These are phyloP conservation scores for Scartelaos histophorus DNA, from an alignment of 2,113 vertebrate genomes.

Conservation along the genomic window DNA sequence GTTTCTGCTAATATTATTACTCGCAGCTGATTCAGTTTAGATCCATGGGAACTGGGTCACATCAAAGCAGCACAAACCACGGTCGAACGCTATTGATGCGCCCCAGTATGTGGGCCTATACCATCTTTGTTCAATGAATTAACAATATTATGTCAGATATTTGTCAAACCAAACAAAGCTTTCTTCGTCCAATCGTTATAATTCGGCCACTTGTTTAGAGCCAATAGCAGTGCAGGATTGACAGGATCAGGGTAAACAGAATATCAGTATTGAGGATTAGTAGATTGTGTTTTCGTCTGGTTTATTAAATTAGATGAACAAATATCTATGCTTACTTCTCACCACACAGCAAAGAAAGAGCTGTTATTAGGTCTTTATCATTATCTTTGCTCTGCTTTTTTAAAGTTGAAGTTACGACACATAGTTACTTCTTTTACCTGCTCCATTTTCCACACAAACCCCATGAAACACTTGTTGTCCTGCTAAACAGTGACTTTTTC, in stretches of 20 bases:
- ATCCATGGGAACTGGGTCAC: conserved; percentile 60
- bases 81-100: conserved; percentile 35
- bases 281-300: too few species aligned
- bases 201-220: background rate
- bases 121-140: background rate
- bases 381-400: too few species aligned
- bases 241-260: background rate
- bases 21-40: conserved; percentile 39
- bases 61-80: conserved; percentile 43
- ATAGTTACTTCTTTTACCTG: too few species aligned
- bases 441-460: too few species aligned
- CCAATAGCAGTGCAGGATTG: background rate
- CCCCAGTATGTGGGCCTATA: background rate
- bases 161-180: background rate
- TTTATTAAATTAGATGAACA: too few species aligned
- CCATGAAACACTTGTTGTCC: background rate
- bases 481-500: background rate
- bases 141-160: background rate
- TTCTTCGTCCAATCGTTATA: background rate
- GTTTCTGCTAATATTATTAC: conserved; percentile 46
- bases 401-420: too few species aligned
- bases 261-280: too few species aligned
- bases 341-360: too few species aligned
- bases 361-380: too few species aligned
- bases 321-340: too few species aligned